Evolutionary conservation across 2,113 vertebrate species (phyloP).

Genomic region (Tricholaema leucomelas): DNA sequence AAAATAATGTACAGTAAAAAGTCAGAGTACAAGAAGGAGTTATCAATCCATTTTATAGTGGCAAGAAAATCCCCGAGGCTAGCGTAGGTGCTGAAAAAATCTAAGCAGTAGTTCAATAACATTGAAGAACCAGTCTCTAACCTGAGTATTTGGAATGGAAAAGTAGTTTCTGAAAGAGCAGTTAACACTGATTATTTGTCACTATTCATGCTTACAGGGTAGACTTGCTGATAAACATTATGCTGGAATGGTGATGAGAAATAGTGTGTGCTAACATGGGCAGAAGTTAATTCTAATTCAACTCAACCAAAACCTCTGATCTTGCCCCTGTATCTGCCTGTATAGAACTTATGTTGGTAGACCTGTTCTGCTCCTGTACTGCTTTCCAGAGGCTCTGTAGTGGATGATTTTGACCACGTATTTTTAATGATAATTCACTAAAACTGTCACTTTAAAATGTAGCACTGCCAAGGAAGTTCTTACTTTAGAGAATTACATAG

Average conservation of each 20-base stretch:
- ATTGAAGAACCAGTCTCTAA: background rate
- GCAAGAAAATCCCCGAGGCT: background rate
- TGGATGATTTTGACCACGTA: background rate
- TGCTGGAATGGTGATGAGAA: background rate
- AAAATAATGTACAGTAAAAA: background rate
- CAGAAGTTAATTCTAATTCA: background rate
- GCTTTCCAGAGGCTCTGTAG: background rate
- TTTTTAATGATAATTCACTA: background rate
- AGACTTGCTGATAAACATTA: background rate
- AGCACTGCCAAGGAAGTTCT: background rate
- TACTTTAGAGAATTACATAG: background rate
- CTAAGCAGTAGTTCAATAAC: background rate
- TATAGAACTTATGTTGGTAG: background rate
- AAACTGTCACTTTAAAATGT: background rate
- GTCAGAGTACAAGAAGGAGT: background rate
- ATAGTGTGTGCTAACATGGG: background rate
- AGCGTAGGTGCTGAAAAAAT: background rate
- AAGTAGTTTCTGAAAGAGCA: background rate
- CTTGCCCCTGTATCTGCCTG: background rate
- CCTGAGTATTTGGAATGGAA: background rate
- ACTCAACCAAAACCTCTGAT: background rate
- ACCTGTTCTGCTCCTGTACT: background rate
- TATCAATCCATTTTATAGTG: background rate
- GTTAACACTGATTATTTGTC: background rate
- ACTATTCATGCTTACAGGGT: background rate